Evolutionary conservation across 2,888 invertebrate genomes (phyloP), one percentile per base, ranked within the genome.

Genomic region (Junonia oenone): DNA sequence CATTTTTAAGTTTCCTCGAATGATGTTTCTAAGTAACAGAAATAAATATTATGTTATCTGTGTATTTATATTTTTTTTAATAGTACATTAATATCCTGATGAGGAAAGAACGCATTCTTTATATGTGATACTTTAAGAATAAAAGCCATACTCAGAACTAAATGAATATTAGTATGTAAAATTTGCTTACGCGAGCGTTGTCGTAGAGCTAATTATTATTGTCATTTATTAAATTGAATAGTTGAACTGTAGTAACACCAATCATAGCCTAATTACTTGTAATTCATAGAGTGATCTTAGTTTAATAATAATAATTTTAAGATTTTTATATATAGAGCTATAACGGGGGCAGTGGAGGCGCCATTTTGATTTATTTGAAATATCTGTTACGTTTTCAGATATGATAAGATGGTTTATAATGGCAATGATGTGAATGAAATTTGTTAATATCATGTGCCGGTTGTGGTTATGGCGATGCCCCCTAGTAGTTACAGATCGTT

Each of bases 191-290:
- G 80, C 80, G 75, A 72, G 75, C 71, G 68, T 68, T 64, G 66
- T 67, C 58, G 68, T 72, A 71, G 69, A 59, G 61, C 65, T 68
- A 63, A 64, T 68, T 66, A 68, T 68, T 64, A 63, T 68, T 69
- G 68, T 68, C 67, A 68, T 70, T 71, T 72, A 68, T 69, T 66
- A 68, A 76, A 74, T 73, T 70, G 68, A 74, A 79, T 81, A 76
- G 75, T 76, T 76, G 69, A 78, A 83, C 73, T 64, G 82, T 88
- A 88, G 88, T 76, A 85, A 89, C 88, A 88, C 89, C 89, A 89
- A 89, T 80, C 78, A 81, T 87, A 88, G 88, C 84, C 83, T 88
- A 87, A 82, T 75, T 81, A 78, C 78, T 75, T 75, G 73, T 83
- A 83, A 83, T 76, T 71, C 75, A 82, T 86, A 87, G 54, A 47